These are phyloP conservation scores for Ramphastos sulfuratus DNA, from an alignment of 2,113 vertebrate species.

Conservation along the genomic window DNA sequence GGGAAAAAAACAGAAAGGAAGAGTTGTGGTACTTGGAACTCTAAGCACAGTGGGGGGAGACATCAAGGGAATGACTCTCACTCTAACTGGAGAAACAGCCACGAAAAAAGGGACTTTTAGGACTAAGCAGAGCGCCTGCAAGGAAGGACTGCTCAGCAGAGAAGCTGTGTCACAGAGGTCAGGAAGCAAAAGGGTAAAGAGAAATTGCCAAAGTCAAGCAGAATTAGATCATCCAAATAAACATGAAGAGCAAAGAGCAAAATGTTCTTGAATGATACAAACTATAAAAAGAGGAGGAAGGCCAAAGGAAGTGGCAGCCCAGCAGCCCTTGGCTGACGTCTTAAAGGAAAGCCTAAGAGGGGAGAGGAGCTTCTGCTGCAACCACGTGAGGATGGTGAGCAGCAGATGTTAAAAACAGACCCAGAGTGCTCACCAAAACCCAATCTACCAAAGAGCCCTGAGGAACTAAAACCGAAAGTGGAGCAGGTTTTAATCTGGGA, in stretches of 20 bases:
- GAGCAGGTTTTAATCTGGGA: not conserved
- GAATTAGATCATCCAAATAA: constrained; percentile 27
- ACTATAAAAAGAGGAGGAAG: not conserved
- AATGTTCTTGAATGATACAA: not conserved
- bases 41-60: not conserved
- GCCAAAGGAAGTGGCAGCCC: not conserved
- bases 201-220: constrained; percentile 17
- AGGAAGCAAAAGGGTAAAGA: constrained; percentile 24
- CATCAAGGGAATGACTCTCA: not conserved
- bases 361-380: not conserved
- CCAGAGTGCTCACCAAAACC: rapidly evolving
- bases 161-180: not conserved
- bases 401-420: not conserved
- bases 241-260: constrained; percentile 29
- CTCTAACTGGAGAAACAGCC: not conserved
- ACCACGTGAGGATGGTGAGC: not conserved
- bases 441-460: not conserved
- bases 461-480: not conserved
- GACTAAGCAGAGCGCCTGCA: not conserved
- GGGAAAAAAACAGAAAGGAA: not conserved
- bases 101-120: not conserved
- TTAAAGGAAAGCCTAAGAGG: not conserved
- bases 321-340: not conserved
- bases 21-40: not conserved
- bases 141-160: not conserved